phyloP scores from a whole-genome alignment of 2,797 vertebrate genomes.

The Notamacropus eugenii region DNA sequence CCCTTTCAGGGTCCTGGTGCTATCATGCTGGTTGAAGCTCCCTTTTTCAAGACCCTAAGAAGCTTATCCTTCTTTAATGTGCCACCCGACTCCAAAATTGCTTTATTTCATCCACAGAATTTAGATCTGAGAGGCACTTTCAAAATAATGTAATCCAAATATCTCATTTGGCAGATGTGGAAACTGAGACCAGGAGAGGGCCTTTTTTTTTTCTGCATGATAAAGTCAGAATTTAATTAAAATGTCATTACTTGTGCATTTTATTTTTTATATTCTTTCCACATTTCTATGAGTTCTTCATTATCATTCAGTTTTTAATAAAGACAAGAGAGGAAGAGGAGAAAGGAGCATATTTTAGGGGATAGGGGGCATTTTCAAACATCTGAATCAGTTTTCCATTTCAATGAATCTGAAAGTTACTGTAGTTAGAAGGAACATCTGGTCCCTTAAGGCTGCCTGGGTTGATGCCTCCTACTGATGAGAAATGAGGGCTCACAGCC shows the following conservation, averaged over 20 bases:
- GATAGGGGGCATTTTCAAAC: background rate
- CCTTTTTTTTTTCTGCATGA: background rate
- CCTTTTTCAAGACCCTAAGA: background rate
- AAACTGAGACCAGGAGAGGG: background rate
- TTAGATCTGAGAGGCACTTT: background rate
- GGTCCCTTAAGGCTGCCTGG: conserved; percentile 24
- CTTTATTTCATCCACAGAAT: background rate
- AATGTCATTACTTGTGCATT: conserved; percentile 20
- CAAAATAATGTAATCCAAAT: background rate
- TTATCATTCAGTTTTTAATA: conserved; percentile 44
- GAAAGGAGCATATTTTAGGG: background rate
- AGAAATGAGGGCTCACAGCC: conserved; percentile 22
- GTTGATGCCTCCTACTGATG: conserved; percentile 31
- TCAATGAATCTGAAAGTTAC: conserved; percentile 25
- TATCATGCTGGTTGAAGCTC: too few species aligned
- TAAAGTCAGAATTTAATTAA: background rate
- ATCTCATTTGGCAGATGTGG: background rate
- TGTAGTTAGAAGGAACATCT: conserved; percentile 29
- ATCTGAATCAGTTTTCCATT: conserved; percentile 42
- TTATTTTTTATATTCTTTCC: conserved; percentile 30
- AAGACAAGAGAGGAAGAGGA: conserved; percentile 17
- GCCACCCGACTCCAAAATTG: background rate
- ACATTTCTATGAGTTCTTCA: conserved; percentile 17
- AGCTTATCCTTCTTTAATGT: background rate
- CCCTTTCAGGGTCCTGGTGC: background rate